These are phyloP conservation scores for Hystrix brachyura DNA, from an alignment of 2,113 vertebrate genomes.

Conservation along the genomic window DNA sequence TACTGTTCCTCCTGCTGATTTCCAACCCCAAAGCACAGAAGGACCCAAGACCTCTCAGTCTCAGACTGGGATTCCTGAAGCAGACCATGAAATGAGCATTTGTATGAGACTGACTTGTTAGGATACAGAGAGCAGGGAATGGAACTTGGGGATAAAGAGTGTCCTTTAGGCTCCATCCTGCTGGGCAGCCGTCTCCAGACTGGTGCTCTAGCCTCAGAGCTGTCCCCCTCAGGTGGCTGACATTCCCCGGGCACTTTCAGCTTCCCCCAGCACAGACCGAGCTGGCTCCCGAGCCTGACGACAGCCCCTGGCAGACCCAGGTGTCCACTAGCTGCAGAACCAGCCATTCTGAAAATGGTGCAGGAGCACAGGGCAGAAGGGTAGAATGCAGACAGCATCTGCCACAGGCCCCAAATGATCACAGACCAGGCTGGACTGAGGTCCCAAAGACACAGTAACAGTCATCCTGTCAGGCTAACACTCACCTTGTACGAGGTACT, in stretches of 20 bases:
- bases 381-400: rapidly evolving
- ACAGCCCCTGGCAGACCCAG: neutral
- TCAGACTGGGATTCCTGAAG: neutral
- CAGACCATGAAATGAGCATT: neutral
- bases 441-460: neutral
- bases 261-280: neutral
- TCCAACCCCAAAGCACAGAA: rapidly evolving
- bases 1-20: neutral
- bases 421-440: neutral
- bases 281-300: neutral
- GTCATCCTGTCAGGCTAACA: neutral
- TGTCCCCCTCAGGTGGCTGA: neutral
- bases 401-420: neutral
- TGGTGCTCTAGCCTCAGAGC: neutral
- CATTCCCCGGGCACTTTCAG: neutral
- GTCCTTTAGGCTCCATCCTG: neutral
- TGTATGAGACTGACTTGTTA: neutral
- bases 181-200: neutral
- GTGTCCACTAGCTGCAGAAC: too few species aligned
- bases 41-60: neutral
- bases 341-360: neutral
- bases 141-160: neutral
- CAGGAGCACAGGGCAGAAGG: neutral
- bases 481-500: neutral
- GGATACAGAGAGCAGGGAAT: neutral